A percentile compares a stretch with the other conserved stretches of the same genome.
These are phyloP conservation scores for Echeneis naucrates DNA, from an alignment of 2,797 vertebrate genomes.

Conservation along the genomic window DNA sequence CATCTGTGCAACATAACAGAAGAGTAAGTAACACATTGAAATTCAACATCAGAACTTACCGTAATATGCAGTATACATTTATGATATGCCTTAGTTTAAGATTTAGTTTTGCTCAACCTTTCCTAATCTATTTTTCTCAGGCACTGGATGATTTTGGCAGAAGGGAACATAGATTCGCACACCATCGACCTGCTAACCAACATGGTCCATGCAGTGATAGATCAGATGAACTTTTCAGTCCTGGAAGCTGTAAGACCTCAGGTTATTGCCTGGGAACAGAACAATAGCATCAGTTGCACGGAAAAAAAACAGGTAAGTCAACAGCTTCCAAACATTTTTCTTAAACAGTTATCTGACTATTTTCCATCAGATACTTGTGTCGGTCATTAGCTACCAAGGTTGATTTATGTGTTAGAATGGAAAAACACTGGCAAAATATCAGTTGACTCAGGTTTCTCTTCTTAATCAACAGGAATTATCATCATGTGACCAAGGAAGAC, in stretches of 20 bases:
- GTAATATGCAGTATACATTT: neutral
- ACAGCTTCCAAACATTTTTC: neutral
- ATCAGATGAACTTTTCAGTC: neutral
- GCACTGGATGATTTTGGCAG: neutral
- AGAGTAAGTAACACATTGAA: neutral
- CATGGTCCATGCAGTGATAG: neutral
- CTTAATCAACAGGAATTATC: no score
- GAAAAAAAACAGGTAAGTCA: neutral
- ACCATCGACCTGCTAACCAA: neutral
- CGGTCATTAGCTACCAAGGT: no score
- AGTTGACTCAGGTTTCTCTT: no score
- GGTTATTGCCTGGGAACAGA: neutral
- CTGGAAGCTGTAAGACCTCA: neutral
- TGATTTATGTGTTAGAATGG: no score
- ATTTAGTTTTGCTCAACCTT: neutral
- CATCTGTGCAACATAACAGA: no score
- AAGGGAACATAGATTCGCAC: fast-evolving
- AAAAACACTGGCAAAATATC: no score
- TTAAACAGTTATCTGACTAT: neutral
- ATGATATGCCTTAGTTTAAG: neutral
- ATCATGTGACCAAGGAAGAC: no score
- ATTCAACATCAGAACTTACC: neutral
- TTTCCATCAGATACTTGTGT: no score
- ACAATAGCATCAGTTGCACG: neutral
- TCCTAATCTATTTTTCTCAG: neutral